phyloP scores from a whole-genome alignment of 2,888 invertebrate genomes.

The Carcina quercana region DNA sequence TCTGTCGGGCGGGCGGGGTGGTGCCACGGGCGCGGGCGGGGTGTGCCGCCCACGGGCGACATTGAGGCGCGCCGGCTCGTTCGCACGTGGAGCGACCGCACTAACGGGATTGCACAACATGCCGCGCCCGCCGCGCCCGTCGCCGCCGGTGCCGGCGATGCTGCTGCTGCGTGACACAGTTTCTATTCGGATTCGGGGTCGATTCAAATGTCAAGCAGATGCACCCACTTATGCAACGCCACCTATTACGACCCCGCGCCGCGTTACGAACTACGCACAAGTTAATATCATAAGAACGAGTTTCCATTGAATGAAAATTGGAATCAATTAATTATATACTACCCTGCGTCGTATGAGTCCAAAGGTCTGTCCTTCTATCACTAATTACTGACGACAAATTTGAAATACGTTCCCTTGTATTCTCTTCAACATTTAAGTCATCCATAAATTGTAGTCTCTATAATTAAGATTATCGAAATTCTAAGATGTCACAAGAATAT shows the following conservation, averaged over 20 bases:
- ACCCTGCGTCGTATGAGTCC: too few species aligned
- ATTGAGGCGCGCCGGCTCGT: conserved; percentile 65
- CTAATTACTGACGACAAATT: too few species aligned
- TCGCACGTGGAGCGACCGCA: conserved; percentile 56
- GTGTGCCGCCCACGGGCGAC: conserved; percentile 61
- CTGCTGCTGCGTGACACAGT: conserved; percentile 68
- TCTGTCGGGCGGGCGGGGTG: conserved; percentile 28
- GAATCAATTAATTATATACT: too few species aligned
- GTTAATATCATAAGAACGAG: too few species aligned
- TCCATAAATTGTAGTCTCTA: too few species aligned
- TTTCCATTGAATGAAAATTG: too few species aligned
- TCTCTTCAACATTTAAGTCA: too few species aligned
- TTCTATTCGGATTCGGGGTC: conserved; percentile 74
- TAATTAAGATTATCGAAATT: too few species aligned
- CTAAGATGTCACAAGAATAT: too few species aligned
- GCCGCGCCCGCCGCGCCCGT: conserved; percentile 24
- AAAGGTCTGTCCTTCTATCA: too few species aligned
- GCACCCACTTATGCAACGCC: conserved; percentile 69
- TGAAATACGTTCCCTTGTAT: too few species aligned
- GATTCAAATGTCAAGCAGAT: conserved; percentile 74
- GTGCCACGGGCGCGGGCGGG: conserved; percentile 26
- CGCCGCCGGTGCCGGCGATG: conserved; percentile 42
- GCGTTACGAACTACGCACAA: conserved; percentile 35
- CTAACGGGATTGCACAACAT: conserved; percentile 72
- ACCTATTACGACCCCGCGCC: conserved; percentile 7